These are phyloP conservation scores for Apostichopus leukothele DNA, from an alignment of 53 echinoderm and acorn worm genomes.

Conservation along the genomic window DNA sequence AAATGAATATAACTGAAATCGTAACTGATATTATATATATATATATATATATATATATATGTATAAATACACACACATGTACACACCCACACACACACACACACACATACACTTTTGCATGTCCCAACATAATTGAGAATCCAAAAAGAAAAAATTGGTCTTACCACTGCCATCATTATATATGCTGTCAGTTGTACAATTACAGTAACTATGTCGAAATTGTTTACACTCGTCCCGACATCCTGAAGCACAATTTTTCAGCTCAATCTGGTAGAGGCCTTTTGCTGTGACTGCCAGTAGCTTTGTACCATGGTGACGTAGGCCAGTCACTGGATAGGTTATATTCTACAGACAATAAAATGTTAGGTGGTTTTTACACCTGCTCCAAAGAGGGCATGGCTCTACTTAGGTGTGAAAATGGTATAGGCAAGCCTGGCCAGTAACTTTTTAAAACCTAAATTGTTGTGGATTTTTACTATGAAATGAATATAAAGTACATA, in stretches of 20 bases:
- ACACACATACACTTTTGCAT: background rate
- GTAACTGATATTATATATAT: no score
- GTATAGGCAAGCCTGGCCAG: no score
- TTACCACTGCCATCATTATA: no score
- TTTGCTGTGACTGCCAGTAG: conserved; percentile 10
- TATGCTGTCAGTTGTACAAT: no score
- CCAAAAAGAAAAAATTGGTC: background rate
- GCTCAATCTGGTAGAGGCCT: conserved; percentile 2
- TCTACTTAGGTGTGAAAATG: no score
- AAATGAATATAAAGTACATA: no score
- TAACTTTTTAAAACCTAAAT: no score
- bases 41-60: no score
- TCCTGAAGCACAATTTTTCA: background rate
- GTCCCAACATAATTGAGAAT: background rate
- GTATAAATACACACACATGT: background rate
- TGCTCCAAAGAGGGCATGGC: background rate
- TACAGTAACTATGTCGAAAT: background rate
- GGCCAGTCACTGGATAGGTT: conserved; percentile 19
- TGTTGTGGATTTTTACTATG: no score
- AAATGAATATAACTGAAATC: no score
- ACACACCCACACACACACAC: background rate
- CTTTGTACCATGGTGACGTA: background rate
- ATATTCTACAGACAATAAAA: background rate
- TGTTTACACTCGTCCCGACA: background rate
- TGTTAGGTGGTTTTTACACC: background rate